Evolutionary conservation across 2,113 vertebrate species (phyloP).

Genomic region (Tachycineta bicolor): DNA sequence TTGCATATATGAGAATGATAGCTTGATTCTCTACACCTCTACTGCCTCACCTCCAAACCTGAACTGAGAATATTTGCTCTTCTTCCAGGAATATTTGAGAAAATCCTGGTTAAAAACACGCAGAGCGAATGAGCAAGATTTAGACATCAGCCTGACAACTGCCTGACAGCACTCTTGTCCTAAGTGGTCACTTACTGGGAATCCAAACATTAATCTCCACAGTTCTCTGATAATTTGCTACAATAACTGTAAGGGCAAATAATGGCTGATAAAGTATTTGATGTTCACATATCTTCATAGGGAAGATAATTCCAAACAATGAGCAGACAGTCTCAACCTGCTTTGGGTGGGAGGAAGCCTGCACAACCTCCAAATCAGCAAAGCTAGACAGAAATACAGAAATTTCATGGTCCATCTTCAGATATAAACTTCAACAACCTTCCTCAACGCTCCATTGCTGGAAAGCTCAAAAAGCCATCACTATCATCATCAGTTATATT

Average conservation of each 20-base stretch:
- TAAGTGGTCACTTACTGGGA: not conserved
- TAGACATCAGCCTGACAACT: not conserved
- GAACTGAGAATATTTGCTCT: not conserved
- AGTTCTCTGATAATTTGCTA: not conserved
- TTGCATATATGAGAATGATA: not conserved
- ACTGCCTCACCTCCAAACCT: not conserved
- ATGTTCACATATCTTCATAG: not conserved
- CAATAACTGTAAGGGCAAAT: not conserved
- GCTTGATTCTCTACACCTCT: not conserved
- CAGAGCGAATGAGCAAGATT: accelerated
- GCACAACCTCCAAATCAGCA: not conserved
- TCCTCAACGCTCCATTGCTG: not conserved
- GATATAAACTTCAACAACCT: not conserved
- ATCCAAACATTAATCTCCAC: not conserved
- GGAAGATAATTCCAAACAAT: not conserved
- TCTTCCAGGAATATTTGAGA: not conserved
- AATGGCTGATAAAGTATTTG: not conserved
- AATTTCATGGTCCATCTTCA: not conserved
- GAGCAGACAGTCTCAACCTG: not conserved
- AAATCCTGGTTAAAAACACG: not conserved
- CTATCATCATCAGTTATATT: not conserved
- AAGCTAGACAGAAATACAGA: not conserved
- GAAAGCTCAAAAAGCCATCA: not conserved
- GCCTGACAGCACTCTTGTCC: not conserved
- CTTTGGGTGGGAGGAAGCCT: not conserved